Percentiles rank a stretch among this genome's conserved stretches.
Evolutionary conservation across 2,113 vertebrate species (phyloP).

Genomic region (Melospiza georgiana): DNA sequence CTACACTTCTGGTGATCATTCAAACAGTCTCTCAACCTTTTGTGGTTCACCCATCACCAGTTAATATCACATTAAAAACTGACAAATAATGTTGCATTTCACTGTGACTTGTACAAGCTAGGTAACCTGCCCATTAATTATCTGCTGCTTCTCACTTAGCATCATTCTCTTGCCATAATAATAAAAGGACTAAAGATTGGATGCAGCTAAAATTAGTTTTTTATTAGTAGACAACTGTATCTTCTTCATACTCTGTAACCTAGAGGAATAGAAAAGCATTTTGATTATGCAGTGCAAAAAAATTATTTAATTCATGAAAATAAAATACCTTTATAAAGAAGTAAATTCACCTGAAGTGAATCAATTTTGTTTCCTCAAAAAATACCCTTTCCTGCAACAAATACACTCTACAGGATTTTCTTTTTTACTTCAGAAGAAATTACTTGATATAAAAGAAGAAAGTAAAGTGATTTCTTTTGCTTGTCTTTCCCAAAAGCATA

Average conservation of each 20-base stretch:
- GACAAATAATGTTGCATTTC: constrained; percentile 28
- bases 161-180: background rate
- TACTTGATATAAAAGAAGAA: background rate
- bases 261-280: background rate
- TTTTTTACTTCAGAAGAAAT: background rate
- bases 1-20: background rate
- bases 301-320: constrained; percentile 3
- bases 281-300: background rate
- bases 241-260: background rate
- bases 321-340: background rate
- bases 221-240: background rate
- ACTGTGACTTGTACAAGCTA: background rate
- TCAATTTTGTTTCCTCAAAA: background rate
- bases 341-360: background rate
- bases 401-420: background rate
- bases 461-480: background rate
- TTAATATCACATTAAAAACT: constrained; percentile 32
- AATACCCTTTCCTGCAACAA: background rate
- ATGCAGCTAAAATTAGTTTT: constrained; percentile 4
- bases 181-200: background rate
- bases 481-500: background rate
- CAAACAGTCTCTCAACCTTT: constrained; percentile 28
- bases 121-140: constrained; percentile 23
- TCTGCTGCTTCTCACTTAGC: constrained; percentile 8
- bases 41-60: constrained; percentile 17